phyloP scores from a whole-genome alignment of 2,113 vertebrate species.

The Vulpes ferrilata region DNA sequence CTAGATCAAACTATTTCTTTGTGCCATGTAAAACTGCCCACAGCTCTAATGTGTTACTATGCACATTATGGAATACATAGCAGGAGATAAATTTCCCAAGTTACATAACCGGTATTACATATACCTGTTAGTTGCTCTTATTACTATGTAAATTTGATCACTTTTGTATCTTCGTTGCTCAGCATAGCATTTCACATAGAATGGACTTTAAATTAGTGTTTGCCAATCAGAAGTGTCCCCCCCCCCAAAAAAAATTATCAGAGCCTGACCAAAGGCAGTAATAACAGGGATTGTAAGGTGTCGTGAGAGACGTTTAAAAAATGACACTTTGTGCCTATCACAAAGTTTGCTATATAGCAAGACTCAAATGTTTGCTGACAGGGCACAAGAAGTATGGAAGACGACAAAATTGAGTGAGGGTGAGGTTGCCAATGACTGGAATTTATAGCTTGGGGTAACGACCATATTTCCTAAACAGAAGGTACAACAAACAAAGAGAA shows the following conservation, averaged over 20 bases:
- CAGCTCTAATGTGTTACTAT: background rate
- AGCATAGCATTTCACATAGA: background rate
- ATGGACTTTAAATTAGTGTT: background rate
- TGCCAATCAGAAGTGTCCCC: background rate
- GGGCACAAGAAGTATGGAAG: background rate
- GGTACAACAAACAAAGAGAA: background rate
- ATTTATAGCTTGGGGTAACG: background rate
- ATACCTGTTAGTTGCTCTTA: background rate
- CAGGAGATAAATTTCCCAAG: background rate
- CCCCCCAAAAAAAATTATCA: background rate
- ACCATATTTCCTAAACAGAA: background rate
- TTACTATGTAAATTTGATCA: background rate
- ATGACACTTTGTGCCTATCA: background rate
- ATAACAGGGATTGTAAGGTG: background rate
- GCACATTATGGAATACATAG: background rate
- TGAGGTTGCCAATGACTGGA: background rate
- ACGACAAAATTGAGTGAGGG: background rate
- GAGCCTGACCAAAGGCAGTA: background rate
- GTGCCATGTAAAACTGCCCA: background rate
- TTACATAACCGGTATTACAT: background rate
- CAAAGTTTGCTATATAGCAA: background rate
- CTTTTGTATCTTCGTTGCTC: background rate
- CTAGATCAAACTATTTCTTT: background rate
- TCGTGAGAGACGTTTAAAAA: background rate
- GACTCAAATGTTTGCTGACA: background rate